phyloP scores from a whole-genome alignment of 2,797 vertebrate species.

The Enteromius unitaeniatus region DNA sequence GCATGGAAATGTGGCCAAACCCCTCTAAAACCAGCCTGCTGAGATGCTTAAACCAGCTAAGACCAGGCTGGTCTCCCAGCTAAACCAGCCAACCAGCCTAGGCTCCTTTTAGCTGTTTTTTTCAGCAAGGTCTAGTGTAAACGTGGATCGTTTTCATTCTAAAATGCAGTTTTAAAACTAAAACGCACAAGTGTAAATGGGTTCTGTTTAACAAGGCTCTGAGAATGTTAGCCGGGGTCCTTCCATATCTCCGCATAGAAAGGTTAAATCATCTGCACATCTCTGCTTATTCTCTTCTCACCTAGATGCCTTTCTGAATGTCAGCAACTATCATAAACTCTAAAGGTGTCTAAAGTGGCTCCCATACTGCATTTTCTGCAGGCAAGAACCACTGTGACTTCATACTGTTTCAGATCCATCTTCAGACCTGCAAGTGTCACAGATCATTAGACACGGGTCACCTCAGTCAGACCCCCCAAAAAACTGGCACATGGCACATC shows the following conservation, averaged over 20 bases:
- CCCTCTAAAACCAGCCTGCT: too few relatives aligned
- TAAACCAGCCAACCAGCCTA: too few relatives aligned
- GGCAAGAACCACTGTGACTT: slow-evolving; percentile 36
- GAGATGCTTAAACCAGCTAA: too few relatives aligned
- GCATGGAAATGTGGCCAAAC: too few relatives aligned
- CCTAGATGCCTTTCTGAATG: slow-evolving; percentile 48
- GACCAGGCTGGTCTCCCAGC: too few relatives aligned
- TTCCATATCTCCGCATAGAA: slow-evolving; percentile 26
- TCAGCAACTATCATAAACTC: slow-evolving; percentile 60
- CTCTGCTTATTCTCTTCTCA: slow-evolving; percentile 42
- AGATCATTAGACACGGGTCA: slow-evolving; percentile 43
- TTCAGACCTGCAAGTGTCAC: slow-evolving; percentile 23
- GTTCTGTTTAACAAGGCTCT: too few relatives aligned
- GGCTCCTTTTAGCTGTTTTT: too few relatives aligned
- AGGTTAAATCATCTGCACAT: slow-evolving; percentile 22
- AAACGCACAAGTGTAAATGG: too few relatives aligned
- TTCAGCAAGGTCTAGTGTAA: too few relatives aligned
- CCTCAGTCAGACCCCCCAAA: slow-evolving; percentile 18
- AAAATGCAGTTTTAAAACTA: too few relatives aligned
- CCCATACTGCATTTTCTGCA: slow-evolving; percentile 48
- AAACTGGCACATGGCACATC: slow-evolving; percentile 17
- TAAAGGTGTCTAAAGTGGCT: slow-evolving; percentile 48
- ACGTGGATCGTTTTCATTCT: too few relatives aligned
- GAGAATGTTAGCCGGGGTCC: too few relatives aligned
- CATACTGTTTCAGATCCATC: not conserved